Percentiles rank a stretch among this genome's conserved stretches.
These are phyloP conservation scores for Nasonovia ribisnigri DNA, from an alignment of 2,888 invertebrate genomes.

Conservation along the genomic window DNA sequence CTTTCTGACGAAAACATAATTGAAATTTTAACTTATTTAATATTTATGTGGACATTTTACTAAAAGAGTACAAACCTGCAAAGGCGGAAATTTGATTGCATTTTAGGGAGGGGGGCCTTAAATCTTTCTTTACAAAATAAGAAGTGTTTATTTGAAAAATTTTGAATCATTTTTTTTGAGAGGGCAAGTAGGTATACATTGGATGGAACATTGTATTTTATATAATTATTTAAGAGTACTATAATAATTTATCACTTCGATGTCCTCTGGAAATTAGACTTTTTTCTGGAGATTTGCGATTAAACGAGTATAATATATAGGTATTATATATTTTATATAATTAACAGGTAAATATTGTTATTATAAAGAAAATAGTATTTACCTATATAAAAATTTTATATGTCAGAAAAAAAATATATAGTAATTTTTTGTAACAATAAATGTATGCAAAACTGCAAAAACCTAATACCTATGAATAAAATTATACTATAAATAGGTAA, in stretches of 20 bases:
- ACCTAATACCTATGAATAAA: slow-evolving; percentile 1
- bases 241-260: background rate
- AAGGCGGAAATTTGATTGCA: too few relatives aligned
- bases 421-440: background rate
- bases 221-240: background rate
- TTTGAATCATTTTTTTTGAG: too few relatives aligned
- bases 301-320: background rate
- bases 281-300: background rate
- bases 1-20: background rate
- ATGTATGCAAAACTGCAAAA: background rate
- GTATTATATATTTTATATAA: background rate
- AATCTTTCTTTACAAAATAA: too few relatives aligned
- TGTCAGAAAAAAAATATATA: background rate
- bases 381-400: background rate
- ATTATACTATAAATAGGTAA: background rate
- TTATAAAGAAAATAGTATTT: background rate
- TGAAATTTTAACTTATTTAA: background rate
- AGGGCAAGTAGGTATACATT: too few relatives aligned
- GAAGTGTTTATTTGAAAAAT: too few relatives aligned
- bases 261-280: background rate
- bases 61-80: background rate
- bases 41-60: background rate
- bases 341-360: background rate
- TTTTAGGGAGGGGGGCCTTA: too few relatives aligned
- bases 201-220: background rate